Evolutionary conservation across 1,140 invertebrate species (phyloP).

Genomic region (Heliconius hermathena): DNA sequence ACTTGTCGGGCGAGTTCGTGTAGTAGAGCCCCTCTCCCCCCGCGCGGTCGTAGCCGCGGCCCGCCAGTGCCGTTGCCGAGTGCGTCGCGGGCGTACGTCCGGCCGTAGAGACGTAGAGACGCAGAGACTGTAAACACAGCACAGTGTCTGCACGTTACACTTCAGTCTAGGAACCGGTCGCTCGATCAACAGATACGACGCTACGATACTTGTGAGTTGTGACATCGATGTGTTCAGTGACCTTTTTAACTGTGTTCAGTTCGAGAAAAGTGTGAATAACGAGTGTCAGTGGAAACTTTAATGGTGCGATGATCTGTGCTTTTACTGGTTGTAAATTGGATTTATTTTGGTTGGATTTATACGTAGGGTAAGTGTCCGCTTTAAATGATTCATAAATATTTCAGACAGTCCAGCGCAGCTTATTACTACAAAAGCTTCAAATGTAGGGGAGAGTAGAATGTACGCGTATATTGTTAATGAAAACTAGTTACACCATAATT

Average conservation of each 20-base stretch:
- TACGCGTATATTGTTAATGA: conserved; percentile 73
- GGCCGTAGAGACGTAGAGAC: conserved; percentile 21
- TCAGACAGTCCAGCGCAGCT: conserved; percentile 46
- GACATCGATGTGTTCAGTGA: conserved; percentile 63
- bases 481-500: conserved; percentile 43
- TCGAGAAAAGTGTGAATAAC: conserved; percentile 46
- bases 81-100: conserved; percentile 55
- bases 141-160: conserved; percentile 54
- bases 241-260: conserved; percentile 52
- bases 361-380: conserved; percentile 52
- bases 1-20: conserved; percentile 66
- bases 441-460: conserved; percentile 67
- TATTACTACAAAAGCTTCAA: conserved; percentile 64
- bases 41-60: conserved; percentile 41
- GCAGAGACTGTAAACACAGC: conserved; percentile 56
- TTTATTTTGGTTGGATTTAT: conserved; percentile 55
- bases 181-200: conserved; percentile 55
- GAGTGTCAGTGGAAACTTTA: conserved; percentile 55
- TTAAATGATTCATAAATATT: conserved; percentile 44
- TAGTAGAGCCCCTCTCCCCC: conserved; percentile 48
- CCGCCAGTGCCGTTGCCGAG: conserved; percentile 63
- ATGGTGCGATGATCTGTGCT: conserved; percentile 57
- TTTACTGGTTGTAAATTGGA: conserved; percentile 42
- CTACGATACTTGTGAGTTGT: conserved; percentile 60
- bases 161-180: conserved; percentile 65